Base-by-base conservation (phyloP, 1,140 invertebrate genomes). In the Planococcus citri region DNA sequence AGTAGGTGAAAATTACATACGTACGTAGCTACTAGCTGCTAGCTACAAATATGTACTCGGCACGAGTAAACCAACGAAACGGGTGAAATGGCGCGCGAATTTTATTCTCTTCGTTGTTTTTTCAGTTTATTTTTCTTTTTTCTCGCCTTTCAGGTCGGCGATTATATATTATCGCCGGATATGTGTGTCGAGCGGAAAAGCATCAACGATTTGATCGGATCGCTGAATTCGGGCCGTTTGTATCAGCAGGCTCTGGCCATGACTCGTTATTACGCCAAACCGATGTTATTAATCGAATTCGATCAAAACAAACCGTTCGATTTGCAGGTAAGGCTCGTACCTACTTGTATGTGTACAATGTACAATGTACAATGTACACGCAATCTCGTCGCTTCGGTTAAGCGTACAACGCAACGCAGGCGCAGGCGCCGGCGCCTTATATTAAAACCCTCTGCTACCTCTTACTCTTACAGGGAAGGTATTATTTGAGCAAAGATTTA, bases 151-250 rank as follows among this genome's bases (percentile, higher is more conserved):
- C 67, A 73, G 90, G 87, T 98, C 67, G 95, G 95, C 0, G 97
- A 99, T 80, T 99, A 99, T 76, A 95, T 99, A 74, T 80, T 99
- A 1, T 95, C 95, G 0, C 92, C 94, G 0, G 94, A 98, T 25
- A 92, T 98, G 74, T 96, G 92, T 76, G 87, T 99, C 2, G 97
- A 99, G 80, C 82, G 97, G 6, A 99, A 99, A 82, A 97, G 94
- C 71, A 86, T 99, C 25, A 94, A 92, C 27, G 97, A 99, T 86
- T 81, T 99, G 70, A 95, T 98, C 77, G 94, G 94, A 17, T 98
- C 95, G 0, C 80, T 99, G 17, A 91, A 94, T 78, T 93, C 88
- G 71, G 97, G 97, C 0, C 86, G 97, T 69, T 82, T 99, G 33
- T 98, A 97, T 78, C 94, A 92, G 77, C 97, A 99, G 79, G 90